Base-by-base conservation (phyloP, 92 coral and sea anemone species). In the Virgularia gustaviana region DNA sequence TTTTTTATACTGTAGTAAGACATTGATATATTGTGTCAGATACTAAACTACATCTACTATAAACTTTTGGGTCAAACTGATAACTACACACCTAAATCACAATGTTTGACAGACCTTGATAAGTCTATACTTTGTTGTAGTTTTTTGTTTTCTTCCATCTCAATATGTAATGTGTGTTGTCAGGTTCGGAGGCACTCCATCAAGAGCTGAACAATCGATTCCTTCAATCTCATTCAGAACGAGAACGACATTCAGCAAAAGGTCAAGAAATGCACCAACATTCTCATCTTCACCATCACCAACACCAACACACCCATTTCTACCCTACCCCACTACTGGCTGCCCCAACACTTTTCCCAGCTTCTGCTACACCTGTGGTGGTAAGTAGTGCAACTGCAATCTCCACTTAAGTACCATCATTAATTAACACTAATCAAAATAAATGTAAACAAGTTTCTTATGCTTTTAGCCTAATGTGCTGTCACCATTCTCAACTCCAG, bases 211-310 rank as follows among this genome's bases (percentile, higher is more conserved):
- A 92, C 85, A 78, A 82, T 30, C 83, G 92, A 38, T 92, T 92
- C 23, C 90, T 92, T 8, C 96, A 89, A 66, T 86, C 90, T 13
- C 98, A 92, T 44, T 81, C 91, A 0, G 96, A 89, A 66, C 80
- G 96, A 75, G 81, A 49, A 24, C 29, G 58, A 47, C 29, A 67
- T 10, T 16, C 74, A 6, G 45, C 74, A 57, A 67, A 67, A n/a
- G 78, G 77, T 8, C 90, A 86, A 36, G 98, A 92, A 60, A 89
- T 80, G 67, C 98, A 92, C 35, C 98, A 89, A 74, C 98, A 92
- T 60, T 90, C 85, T 19, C 98, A 91, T 70, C 90, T 86, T 45
- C 95, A 88, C 45, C 85, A 85, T 1, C 97, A 90, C 28, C 95
- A 85, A 55, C 97, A 90, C 55, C 98, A 92, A 62, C 96, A 92